Base-by-base conservation (phyloP, 2,797 vertebrate genomes). In the Notoglanidium macrostoma region DNA sequence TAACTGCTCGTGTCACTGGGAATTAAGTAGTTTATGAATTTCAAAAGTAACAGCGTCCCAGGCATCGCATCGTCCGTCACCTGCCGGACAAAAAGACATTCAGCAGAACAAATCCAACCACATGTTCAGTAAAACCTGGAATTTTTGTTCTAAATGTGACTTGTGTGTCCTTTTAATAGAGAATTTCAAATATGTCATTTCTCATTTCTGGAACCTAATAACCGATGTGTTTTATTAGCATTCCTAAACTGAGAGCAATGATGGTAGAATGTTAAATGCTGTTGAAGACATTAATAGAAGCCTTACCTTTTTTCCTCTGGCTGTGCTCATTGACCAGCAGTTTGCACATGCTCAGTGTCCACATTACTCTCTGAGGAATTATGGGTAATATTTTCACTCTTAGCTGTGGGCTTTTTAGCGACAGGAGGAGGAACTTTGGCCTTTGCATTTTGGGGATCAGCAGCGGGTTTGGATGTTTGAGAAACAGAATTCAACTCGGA, bases 361-460 rank as follows among this genome's bases (percentile, higher is more conserved):
- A 11, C 63, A 74, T 90, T 93, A 88, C 0, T 74, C 54, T 92
- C 90, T 87, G 87, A 79, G 51, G 84, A 51, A 54, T 78, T 89
- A 68, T 80, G 92, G 86, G 91, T 92, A 86, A 77, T 79, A 84
- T 87, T 93, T 92, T 92, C 92, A 70, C 88, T 86, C 87, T 92
- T 95, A 0, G 91, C 2, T 91, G 91, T 94, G 8, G 96, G 98
- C 93, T 99, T 99, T 90, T 95, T 98, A 91, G 98, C 97, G 49
- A 99, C 96, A 0, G 98, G 98, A 19, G 98, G 98, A 5, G 98
- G 97, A 40, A 97, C 93, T 94, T 97, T 99, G 72, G 90, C 73
- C 1, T 91, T 92, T 85, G 95, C 96, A 85, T 94, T 94, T 55
- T 90, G 90, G 1, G 85, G 2, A 85, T 95, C 95, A 0, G 87